phyloP scores from a whole-genome alignment of 64 coral and sea anemone species.

The Pocillopora verrucosa region DNA sequence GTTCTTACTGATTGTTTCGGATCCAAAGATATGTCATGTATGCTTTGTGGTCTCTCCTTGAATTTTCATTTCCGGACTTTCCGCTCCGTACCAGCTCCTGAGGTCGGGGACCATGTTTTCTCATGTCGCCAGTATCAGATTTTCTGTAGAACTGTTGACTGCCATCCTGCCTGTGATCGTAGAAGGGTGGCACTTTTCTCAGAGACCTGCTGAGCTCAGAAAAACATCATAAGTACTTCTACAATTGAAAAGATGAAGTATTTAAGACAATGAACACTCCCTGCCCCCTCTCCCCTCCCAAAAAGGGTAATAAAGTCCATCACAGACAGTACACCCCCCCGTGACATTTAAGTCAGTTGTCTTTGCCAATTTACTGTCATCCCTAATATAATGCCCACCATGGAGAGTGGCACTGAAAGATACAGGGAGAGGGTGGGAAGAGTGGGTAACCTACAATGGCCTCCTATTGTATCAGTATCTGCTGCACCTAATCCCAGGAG shows the following conservation, averaged over 20 bases:
- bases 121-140: neutral
- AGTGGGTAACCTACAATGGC: no score
- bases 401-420: no score
- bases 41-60: slow-evolving; percentile 60
- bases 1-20: neutral
- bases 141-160: slow-evolving; percentile 19
- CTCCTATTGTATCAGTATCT: no score
- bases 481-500: no score
- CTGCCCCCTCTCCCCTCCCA: no score
- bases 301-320: no score
- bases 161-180: neutral
- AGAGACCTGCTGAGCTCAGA: neutral
- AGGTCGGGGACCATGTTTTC: slow-evolving; percentile 39
- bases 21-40: slow-evolving; percentile 64
- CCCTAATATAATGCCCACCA: no score
- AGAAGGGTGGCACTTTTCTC: neutral
- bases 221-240: neutral
- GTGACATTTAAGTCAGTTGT: no score
- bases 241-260: neutral
- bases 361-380: no score
- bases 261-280: no score
- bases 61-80: slow-evolving; percentile 16
- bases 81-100: slow-evolving; percentile 76
- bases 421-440: no score
- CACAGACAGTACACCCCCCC: no score